These are phyloP conservation scores for Junco hyemalis DNA, from an alignment of 2,113 vertebrate species.

Conservation along the genomic window DNA sequence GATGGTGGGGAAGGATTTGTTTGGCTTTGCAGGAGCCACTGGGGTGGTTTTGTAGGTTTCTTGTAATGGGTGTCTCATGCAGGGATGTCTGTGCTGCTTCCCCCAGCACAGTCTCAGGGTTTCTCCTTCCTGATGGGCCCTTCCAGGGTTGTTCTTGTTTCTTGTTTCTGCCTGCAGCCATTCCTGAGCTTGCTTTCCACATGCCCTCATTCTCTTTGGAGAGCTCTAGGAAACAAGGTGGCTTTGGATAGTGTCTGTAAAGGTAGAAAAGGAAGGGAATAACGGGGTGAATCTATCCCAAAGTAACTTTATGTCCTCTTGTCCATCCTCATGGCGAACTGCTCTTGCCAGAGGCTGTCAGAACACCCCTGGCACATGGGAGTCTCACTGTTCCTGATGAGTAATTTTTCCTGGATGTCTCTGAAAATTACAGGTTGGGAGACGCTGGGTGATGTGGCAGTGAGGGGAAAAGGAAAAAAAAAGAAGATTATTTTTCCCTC, in stretches of 20 bases:
- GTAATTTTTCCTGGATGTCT: background rate
- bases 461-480: background rate
- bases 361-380: fast-evolving
- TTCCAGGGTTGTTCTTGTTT: background rate
- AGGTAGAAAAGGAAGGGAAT: background rate
- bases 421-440: background rate
- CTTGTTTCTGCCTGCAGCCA: background rate
- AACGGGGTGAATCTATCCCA: background rate
- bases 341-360: background rate
- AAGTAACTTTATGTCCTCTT: background rate
- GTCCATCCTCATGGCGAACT: fast-evolving
- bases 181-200: background rate
- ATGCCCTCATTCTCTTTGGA: fast-evolving
- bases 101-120: background rate
- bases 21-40: background rate
- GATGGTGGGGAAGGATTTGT: background rate
- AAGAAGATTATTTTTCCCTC: background rate
- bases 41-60: background rate
- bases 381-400: fast-evolving
- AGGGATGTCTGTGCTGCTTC: background rate
- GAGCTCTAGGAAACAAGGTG: background rate
- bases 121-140: background rate
- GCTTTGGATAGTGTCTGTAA: background rate
- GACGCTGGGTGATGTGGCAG: background rate
- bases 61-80: fast-evolving